Base-by-base conservation (phyloP, 2,888 invertebrate species). In the Megastigmus dorsalis region DNA sequence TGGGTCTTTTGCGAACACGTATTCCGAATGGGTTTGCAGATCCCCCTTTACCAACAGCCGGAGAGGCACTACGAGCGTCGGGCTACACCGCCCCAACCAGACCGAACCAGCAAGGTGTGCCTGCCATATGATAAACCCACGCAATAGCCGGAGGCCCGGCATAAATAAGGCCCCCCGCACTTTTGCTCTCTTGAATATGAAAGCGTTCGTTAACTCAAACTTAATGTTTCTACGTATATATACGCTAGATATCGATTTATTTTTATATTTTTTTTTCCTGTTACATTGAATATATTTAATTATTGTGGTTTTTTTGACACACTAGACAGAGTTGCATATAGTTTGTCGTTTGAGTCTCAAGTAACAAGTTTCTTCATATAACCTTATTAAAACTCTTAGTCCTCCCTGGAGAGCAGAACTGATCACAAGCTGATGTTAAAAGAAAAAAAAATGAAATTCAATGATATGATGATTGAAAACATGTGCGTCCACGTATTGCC, bases 1-100 rank as follows among this genome's bases (percentile, higher is more conserved):
- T 89, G 89, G 89, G 89, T 67, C 45, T 85, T n/a, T 84, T 86
- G 86, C 86, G 87, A 86, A 87, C 86, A 86, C 86, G 83, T 62
- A 73, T 86, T 86, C 83, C 85, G 84, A 86, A 84, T 87, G 87
- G 87, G 84, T 87, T 87, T 87, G 88, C 90, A 91, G 91, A 91
- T 91, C 88, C 91, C 91, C 89, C 90, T 91, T 90, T 91, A 90
- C 89, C 91, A 90, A 90, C 90, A 90, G 89, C 90, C 90, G 87
- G 89, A 90, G 89, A 90, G 90, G 85, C 89, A 88, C 87, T 88
- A 88, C 87, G 88, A 88, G 88, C 86, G 88, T 82, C 86, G 87
- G 86, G 86, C 88, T 82, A 87, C 88, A 84, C 87, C 87, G 85
- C 86, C 87, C 86, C 85, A 88, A 87, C 88, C 88, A 86, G 88